Evolutionary conservation across 2,797 vertebrate genomes (phyloP), one percentile per base, ranked within the genome.

Genomic region (Neolamprologus multifasciatus): DNA sequence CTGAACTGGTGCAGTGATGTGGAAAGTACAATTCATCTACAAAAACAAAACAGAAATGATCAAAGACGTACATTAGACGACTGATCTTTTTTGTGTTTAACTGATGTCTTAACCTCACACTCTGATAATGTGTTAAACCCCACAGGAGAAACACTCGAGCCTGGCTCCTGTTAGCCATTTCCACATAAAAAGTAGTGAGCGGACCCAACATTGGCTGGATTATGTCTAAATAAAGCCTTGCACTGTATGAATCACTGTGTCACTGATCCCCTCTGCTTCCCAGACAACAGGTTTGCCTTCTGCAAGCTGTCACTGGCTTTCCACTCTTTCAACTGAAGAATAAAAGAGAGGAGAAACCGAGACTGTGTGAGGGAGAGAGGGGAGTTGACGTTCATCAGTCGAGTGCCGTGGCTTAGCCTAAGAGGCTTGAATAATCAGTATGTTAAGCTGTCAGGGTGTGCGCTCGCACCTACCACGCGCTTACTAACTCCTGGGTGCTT

Each of bases 341-440:
- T 86, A 88, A 90, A 90, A 86, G 81, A 83, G 86, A 80, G 79
- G 83, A 91, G 92, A 89, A 89, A 93, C 57, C 11, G 81, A 87
- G 84, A 88, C 80, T 80, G 81, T 84, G 84, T 59, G 83, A 87
- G 87, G 86, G 85, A 89, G 91, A 91, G 92, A 90, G 92, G 84
- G 88, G 92, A 94, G 94, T 91, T 94, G 94, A 95, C 93, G 91
- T 94, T 96, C 93, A 92, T 96, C 95, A 96, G 89, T 93, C 92
- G 91, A 95, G 91, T 92, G 94, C 93, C 87, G 90, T 91, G 93
- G 96, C 96, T 96, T 96, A 97, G 94, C 84, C 87, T 96, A 96
- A 97, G 96, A 97, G 94, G 96, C 96, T 96, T 96, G 95, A 96
- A 96, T 96, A 96, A 96, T 97, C 96, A 96, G 95, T 92, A 92